Percentiles rank a stretch among this genome's conserved stretches.
These are phyloP conservation scores for Rhynchonema sp. DNA, from an alignment of 2,888 invertebrate species.

Conservation along the genomic window DNA sequence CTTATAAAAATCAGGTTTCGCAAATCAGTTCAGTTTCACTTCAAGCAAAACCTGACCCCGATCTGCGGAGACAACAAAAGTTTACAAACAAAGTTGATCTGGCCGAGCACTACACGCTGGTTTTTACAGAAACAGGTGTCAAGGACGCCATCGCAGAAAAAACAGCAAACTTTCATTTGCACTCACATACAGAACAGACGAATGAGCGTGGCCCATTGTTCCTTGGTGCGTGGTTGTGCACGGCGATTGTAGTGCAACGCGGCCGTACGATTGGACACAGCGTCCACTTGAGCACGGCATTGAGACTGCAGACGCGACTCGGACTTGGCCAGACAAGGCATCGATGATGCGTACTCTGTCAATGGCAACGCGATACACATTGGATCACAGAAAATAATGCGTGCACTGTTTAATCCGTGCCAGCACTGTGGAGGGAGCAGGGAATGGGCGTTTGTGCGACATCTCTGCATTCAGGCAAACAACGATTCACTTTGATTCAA, in stretches of 20 bases:
- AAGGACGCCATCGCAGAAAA: too few species aligned
- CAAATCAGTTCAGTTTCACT: too few species aligned
- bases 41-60: too few species aligned
- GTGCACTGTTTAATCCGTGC: too few species aligned
- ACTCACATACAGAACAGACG: neutral
- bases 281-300: neutral
- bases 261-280: neutral
- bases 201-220: neutral
- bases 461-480: too few species aligned
- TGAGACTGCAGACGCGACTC: neutral
- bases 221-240: neutral
- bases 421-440: too few species aligned
- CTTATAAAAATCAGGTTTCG: too few species aligned
- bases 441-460: too few species aligned
- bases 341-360: neutral
- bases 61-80: neutral
- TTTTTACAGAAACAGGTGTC: neutral
- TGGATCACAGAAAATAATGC: too few species aligned
- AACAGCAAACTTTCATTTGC: neutral
- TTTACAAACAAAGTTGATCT: neutral
- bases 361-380: neutral
- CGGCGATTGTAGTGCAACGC: neutral
- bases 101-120: neutral
- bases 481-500: too few species aligned
- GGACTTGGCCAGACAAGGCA: neutral